Evolutionary conservation across 2,113 vertebrate genomes (phyloP), one percentile per base, ranked within the genome.

Genomic region (Polyodon spathula): DNA sequence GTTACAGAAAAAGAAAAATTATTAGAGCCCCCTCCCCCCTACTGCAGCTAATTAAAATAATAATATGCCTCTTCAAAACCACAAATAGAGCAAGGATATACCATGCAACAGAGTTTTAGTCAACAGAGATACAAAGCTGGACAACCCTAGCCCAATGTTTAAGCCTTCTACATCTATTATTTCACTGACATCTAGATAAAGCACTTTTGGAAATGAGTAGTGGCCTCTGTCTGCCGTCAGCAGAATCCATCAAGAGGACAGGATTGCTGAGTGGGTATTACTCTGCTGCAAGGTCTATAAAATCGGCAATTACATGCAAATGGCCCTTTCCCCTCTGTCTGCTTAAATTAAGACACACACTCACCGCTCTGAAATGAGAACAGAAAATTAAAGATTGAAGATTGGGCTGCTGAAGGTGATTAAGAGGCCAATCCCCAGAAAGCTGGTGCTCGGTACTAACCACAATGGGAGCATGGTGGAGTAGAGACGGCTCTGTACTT

Each of bases 221-320:
- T 66, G 68, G 27, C 1, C 75, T 73, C 71, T 65, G 78, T 68
- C 63, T 73, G 75, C 76, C 27, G 79, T 79, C 74, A 64, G 76
- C 69, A 75, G 80, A 81, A 86, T 88, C 83, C 78, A 75, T 87
- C 84, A 82, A 85, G 68, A 77, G 63, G 82, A 86, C 85, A 86
- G 83, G 77, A 87, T 75, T 83, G 82, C 85, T 85, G 84, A 87
- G 77, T 82, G 73, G 77, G 77, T 83, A 78, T 80, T 80, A 80
- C 77, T 80, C 78, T 72, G 73, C 76, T 67, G 72, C 68, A 73
- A 72, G 74, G 75, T 78, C 79, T 73, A 86, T 86, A 83, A 85
- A 88, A 84, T 63, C 70, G 70, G 80, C 79, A 86, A 88, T 87
- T 86, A 87, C 83, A 85, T 43, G 69, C 80, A 76, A 81, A 73